phyloP scores from a whole-genome alignment of 2,797 vertebrate genomes.

The Ctenosaura bakeri region DNA sequence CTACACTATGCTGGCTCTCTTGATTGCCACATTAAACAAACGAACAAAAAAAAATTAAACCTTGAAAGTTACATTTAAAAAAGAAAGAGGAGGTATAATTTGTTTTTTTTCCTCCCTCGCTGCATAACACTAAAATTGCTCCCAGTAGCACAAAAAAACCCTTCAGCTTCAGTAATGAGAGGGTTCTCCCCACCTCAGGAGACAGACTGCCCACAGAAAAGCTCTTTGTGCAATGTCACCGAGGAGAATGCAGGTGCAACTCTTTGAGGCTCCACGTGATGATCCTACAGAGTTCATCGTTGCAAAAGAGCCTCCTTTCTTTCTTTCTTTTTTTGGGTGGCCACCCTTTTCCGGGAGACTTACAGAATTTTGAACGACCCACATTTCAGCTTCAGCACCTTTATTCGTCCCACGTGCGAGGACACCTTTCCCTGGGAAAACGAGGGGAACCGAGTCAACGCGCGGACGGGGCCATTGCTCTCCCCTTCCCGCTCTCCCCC shows the following conservation, averaged over 20 bases:
- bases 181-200: neutral
- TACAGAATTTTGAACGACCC: neutral
- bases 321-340: neutral
- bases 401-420: neutral
- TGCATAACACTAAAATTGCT: neutral
- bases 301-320: neutral
- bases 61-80: neutral
- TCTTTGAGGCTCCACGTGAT: neutral
- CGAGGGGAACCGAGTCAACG: neutral
- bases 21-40: too few species aligned
- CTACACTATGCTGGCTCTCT: too few species aligned
- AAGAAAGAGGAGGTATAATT: too few species aligned
- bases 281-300: neutral
- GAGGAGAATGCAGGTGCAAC: slow-evolving; percentile 22
- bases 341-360: neutral
- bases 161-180: neutral
- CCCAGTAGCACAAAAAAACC: neutral
- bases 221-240: slow-evolving; percentile 11
- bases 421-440: neutral
- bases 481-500: too few species aligned
- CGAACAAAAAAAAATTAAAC: too few species aligned
- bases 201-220: too few species aligned
- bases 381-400: neutral
- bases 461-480: too few species aligned
- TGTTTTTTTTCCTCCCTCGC: neutral